Percentiles rank a stretch among this genome's conserved stretches.
phyloP scores from a whole-genome alignment of 2,797 vertebrate species.

The Galagoides demidoff region DNA sequence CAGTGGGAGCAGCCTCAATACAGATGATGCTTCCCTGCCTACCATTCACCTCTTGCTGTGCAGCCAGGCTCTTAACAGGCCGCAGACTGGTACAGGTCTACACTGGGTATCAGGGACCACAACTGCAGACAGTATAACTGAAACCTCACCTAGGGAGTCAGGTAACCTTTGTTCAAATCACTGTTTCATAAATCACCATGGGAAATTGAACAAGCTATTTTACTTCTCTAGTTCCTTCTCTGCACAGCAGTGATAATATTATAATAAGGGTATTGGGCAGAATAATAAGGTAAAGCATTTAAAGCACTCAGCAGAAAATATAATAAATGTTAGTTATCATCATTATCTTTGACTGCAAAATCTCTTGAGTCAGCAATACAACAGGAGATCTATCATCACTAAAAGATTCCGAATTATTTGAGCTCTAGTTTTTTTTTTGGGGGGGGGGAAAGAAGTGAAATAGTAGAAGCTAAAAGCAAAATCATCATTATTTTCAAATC shows the following conservation, averaged over 20 bases:
- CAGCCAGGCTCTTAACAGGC: no score
- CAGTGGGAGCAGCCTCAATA: no score
- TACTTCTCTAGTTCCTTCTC: conserved; percentile 25
- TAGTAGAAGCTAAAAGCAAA: background rate
- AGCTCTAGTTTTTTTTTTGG: background rate
- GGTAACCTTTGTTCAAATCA: background rate
- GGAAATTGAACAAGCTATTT: conserved; percentile 41
- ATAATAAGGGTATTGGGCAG: background rate
- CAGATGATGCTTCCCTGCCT: no score
- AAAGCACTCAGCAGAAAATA: background rate
- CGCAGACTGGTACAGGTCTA: no score
- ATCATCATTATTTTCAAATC: background rate
- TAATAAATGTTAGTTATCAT: background rate
- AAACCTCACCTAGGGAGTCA: conserved; percentile 3
- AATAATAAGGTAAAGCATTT: conserved; percentile 21
- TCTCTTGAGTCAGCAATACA: background rate
- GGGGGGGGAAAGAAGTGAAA: background rate
- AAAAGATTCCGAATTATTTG: background rate
- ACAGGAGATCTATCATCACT: background rate
- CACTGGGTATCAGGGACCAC: no score
- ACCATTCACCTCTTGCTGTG: no score
- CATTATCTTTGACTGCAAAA: conserved; percentile 46
- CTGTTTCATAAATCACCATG: background rate
- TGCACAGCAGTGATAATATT: background rate
- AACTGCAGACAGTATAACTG: background rate